Evolutionary conservation across 2,113 vertebrate genomes (phyloP), one percentile per base, ranked within the genome.

Genomic region (Rhinoptilus africanus): DNA sequence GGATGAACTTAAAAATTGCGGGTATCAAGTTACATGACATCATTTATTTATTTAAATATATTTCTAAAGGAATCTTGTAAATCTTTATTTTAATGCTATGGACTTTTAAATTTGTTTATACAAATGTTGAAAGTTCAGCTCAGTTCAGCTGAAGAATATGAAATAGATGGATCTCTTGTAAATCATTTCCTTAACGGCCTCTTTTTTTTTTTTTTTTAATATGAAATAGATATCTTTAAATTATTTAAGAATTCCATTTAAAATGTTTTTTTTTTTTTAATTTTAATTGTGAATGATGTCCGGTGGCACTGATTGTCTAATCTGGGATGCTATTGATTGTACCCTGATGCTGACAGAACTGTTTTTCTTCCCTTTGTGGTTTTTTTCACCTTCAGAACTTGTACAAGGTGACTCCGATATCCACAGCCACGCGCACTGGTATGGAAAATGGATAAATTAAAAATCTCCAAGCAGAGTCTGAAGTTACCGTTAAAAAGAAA

Each of bases 281-380:
- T 39, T 39, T n/a, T n/a, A 64, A 64, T 32, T 78, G 45, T 80
- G 66, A 92, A 93, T 89, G 35, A 72, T 85, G 17, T 24, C 53
- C 32, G 76, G 83, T 92, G 89, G 53, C 41, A 53, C 35, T 68
- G 41, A 28, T 54, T 82, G 77, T 89, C 91, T 97, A 92, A 92
- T 95, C 66, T 76, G 87, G 66, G 84, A 91, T 95, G 62, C 66
- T 95, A 96, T 96, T 95, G 96, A 97, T 92, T 78, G 75, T 79
- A 56, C 63, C 9, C 28, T 82, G 69, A 41, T 93, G 91, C 95
- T 96, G 86, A 95, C 62, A 66, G 32, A 76, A 89, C 59, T 57
- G 13, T 30, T 97, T 93, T 93, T 62, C 89, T 95, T 95, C 89
- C 75, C 80, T 87, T 72, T 94, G 95, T 93, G 96, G 84, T 39